Conservation (phyloP, 2,888 invertebrate genomes). For the Himalopsyche anomala region DNA sequence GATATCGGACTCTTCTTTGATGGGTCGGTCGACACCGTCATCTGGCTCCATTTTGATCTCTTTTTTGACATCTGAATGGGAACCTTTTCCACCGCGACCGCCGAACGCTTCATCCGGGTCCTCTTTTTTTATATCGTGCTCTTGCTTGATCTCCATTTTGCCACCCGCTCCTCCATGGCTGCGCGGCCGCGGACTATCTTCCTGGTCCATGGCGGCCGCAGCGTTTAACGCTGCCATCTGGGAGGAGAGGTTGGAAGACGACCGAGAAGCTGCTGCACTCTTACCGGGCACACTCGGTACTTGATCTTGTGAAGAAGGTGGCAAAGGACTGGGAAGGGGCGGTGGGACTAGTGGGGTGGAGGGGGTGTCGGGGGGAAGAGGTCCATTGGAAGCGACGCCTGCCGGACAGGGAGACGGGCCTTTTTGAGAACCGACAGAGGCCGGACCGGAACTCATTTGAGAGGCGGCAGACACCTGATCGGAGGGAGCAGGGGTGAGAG, state of each 20-base stretch:
- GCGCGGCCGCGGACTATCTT: conserved; percentile 79
- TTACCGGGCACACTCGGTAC: conserved; percentile 65
- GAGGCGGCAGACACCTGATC: conserved; percentile 66
- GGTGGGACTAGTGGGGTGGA: conserved; percentile 80
- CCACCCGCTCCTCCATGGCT: conserved; percentile 76
- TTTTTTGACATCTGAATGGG: conserved; percentile 80
- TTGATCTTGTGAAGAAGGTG: conserved; percentile 72
- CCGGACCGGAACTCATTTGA: conserved; percentile 70
- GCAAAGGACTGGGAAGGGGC: conserved; percentile 78
- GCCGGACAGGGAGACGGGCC: conserved; percentile 73
- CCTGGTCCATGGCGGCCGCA: conserved; percentile 81
- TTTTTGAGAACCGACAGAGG: conserved; percentile 75
- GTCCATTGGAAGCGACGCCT: conserved; percentile 70
- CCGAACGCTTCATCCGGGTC: conserved; percentile 71
- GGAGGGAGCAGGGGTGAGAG: conserved; percentile 73
- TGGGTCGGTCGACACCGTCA: conserved; percentile 71
- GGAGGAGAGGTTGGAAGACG: conserved; percentile 79
- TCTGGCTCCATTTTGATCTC: conserved; percentile 81
- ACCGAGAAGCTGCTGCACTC: conserved; percentile 74
- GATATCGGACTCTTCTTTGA: conserved; percentile 69
- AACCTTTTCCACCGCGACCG: conserved; percentile 78
- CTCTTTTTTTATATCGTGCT: conserved; percentile 74
- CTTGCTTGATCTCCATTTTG: conserved; percentile 83
- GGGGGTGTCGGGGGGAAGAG: conserved; percentile 76
- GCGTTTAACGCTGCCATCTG: conserved; percentile 86